A percentile compares a stretch with the other conserved stretches of the same genome.
Evolutionary conservation across 2,888 invertebrate genomes (phyloP).

Genomic region (Euspilapteryx auroguttella): DNA sequence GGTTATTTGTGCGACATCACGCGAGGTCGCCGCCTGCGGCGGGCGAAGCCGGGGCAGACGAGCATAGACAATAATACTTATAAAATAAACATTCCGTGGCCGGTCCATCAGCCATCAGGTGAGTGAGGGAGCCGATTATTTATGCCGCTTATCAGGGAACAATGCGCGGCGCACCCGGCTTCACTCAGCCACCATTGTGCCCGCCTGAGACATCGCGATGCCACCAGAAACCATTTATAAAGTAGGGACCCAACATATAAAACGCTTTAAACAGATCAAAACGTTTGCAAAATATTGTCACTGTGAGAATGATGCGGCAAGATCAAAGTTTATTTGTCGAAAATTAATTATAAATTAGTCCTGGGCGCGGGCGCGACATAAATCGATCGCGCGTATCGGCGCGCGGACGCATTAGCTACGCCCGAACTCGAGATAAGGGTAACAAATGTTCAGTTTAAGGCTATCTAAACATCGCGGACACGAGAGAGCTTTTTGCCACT

Average conservation of each 20-base stretch:
- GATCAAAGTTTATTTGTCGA: slow-evolving; percentile 41
- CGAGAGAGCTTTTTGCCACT: slow-evolving; percentile 59
- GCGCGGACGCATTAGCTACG: slow-evolving; percentile 56
- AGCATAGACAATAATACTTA: slow-evolving; percentile 20
- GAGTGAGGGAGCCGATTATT: slow-evolving; percentile 31
- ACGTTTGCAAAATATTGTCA: background rate
- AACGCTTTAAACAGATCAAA: background rate
- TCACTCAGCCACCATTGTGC: background rate
- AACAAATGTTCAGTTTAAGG: slow-evolving; percentile 60
- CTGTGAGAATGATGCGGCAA: slow-evolving; percentile 42
- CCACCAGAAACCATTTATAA: slow-evolving; percentile 1
- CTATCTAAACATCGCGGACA: slow-evolving; percentile 58
- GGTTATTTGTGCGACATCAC: background rate
- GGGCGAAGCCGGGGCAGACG: background rate
- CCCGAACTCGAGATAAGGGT: slow-evolving; percentile 52
- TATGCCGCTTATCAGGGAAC: slow-evolving; percentile 40
- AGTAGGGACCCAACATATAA: slow-evolving; percentile 7
- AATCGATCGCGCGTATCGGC: slow-evolving; percentile 54
- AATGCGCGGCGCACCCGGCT: slow-evolving; percentile 16
- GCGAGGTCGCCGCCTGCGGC: background rate
- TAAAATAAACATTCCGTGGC: slow-evolving; percentile 20
- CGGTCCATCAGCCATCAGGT: slow-evolving; percentile 28
- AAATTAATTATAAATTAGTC: slow-evolving; percentile 62
- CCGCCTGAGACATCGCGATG: background rate
- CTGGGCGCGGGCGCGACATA: slow-evolving; percentile 56